These are phyloP conservation scores for Drosophila algonquin DNA, from an alignment of 2,888 invertebrate genomes.

Conservation along the genomic window DNA sequence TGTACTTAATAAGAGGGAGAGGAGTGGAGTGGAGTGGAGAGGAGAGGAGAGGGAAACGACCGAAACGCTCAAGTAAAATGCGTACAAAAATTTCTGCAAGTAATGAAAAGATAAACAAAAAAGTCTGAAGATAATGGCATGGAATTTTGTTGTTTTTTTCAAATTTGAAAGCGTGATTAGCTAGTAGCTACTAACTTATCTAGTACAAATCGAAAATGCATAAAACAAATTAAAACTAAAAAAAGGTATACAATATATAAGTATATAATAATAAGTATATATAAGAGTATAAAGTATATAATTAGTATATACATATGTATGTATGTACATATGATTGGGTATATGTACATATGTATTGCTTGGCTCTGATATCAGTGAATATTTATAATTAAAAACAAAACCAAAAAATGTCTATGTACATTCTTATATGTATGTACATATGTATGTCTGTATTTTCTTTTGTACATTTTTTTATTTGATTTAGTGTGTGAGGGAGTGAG, in stretches of 20 bases:
- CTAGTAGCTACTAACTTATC: too few species aligned
- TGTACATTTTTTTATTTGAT: slow-evolving; percentile 8
- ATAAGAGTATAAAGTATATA: too few species aligned
- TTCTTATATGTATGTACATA: slow-evolving; percentile 18
- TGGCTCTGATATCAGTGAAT: slow-evolving; percentile 39
- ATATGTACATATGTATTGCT: too few species aligned
- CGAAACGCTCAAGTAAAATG: neutral
- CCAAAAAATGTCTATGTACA: slow-evolving; percentile 15
- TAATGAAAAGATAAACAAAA: neutral
- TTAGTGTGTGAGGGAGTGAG: slow-evolving; percentile 18
- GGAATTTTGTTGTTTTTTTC: neutral
- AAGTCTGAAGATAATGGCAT: neutral
- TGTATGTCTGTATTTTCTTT: neutral
- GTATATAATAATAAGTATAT: too few species aligned
- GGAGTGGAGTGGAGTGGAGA: too few species aligned
- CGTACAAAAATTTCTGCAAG: neutral
- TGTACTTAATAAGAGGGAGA: neutral
- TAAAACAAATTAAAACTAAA: too few species aligned
- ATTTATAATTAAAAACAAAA: slow-evolving; percentile 62
- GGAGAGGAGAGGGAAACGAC: too few species aligned
- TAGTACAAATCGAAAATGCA: too few species aligned
- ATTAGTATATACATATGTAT: too few species aligned
- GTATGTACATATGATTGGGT: neutral
- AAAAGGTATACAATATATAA: too few species aligned
- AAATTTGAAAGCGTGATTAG: too few species aligned